phyloP scores from a whole-genome alignment of 23 tunicate genomes.

The Corella eumyota region DNA sequence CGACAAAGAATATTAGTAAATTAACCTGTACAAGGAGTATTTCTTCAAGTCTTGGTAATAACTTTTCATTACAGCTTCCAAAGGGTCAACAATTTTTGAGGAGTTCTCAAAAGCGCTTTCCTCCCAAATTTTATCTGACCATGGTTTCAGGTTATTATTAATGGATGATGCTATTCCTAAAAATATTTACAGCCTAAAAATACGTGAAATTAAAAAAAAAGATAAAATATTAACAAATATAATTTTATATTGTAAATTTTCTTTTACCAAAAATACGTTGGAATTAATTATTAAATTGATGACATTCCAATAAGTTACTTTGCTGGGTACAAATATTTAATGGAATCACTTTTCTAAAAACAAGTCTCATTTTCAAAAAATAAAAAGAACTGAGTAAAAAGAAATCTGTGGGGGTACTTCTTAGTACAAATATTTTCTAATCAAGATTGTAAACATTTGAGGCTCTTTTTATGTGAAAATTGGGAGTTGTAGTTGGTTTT shows the following conservation, averaged over 20 bases:
- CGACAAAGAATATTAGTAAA: no score
- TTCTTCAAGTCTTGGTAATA: conserved; percentile 40
- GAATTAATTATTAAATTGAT: no score
- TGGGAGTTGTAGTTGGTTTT: no score
- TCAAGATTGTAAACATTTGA: background rate
- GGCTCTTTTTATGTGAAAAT: no score
- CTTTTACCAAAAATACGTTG: no score
- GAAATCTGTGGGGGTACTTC: no score
- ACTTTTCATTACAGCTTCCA: conserved; percentile 52
- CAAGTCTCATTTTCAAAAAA: no score
- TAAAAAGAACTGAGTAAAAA: no score
- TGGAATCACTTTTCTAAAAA: no score
- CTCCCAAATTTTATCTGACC: conserved; percentile 53
- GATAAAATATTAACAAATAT: background rate
- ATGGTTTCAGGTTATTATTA: conserved; percentile 24
- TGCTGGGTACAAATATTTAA: no score
- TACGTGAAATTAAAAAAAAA: background rate
- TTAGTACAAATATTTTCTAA: background rate
- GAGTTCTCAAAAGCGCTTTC: conserved; percentile 4
- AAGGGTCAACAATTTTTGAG: conserved; percentile 31
- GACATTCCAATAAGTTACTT: no score
- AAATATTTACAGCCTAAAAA: background rate
- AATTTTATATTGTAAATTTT: no score
- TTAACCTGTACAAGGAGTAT: conserved; percentile 25
- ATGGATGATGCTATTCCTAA: conserved; percentile 50